These are phyloP conservation scores for Carcharodon carcharias DNA, from an alignment of 2,797 vertebrate genomes.

Conservation along the genomic window DNA sequence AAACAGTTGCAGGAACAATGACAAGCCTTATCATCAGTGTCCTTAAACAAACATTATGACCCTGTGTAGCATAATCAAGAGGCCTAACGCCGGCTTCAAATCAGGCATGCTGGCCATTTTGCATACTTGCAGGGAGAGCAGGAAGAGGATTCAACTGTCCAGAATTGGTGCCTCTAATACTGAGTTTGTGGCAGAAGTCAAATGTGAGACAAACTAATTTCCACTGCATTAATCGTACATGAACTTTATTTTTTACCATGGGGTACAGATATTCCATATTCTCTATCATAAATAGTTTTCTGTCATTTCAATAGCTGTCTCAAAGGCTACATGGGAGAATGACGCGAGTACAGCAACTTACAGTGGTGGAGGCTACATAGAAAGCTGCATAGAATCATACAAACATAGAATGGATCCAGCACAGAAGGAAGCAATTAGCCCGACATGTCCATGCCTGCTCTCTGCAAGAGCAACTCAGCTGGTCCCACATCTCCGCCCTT, in stretches of 20 bases:
- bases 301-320: constrained; percentile 59
- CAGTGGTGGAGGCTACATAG: constrained; percentile 78
- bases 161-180: neutral
- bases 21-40: neutral
- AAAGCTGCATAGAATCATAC: too few species aligned
- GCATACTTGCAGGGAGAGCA: neutral
- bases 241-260: neutral
- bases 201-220: neutral
- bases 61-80: neutral
- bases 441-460: too few species aligned
- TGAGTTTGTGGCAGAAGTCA: neutral
- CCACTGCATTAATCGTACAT: neutral
- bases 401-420: too few species aligned
- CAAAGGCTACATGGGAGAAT: constrained; percentile 73
- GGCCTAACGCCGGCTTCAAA: neutral
- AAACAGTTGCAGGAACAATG: neutral
- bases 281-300: neutral
- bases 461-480: too few species aligned
- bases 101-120: neutral
- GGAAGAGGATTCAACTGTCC: neutral
- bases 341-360: constrained; percentile 82
- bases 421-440: too few species aligned
- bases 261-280: neutral
- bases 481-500: too few species aligned
- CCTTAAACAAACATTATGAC: neutral